Conservation (phyloP, 1,140 invertebrate genomes). For the Notospermus geniculatus region DNA sequence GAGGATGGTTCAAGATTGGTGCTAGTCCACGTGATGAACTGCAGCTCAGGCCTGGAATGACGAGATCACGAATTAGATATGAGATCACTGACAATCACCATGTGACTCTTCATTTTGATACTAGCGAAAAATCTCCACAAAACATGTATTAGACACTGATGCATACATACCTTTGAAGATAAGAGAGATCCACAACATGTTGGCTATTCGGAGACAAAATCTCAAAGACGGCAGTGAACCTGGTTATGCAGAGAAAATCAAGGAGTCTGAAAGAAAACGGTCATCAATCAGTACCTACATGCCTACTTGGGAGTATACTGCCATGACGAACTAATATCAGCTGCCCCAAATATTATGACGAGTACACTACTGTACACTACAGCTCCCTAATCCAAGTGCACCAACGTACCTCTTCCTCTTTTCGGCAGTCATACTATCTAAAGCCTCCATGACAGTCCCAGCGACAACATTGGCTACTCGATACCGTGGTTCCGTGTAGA, state of each 20-base stretch:
- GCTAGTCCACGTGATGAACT: background rate
- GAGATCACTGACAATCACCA: too few species aligned
- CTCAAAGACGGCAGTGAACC: constrained; percentile 57
- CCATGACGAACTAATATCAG: too few species aligned
- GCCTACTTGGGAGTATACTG: too few species aligned
- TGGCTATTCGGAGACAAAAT: constrained; percentile 57
- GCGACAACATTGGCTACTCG: constrained; percentile 52
- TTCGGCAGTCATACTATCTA: constrained; percentile 41
- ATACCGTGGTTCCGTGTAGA: constrained; percentile 54
- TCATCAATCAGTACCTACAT: background rate
- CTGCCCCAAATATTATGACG: too few species aligned
- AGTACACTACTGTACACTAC: too few species aligned
- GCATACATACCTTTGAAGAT: constrained; percentile 39
- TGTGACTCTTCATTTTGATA: too few species aligned
- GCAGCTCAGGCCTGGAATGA: too few species aligned
- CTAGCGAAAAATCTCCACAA: too few species aligned
- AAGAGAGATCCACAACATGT: constrained; percentile 57
- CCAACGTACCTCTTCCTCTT: constrained; percentile 20
- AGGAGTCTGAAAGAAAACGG: constrained; percentile 31
- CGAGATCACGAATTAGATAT: too few species aligned
- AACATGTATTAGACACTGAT: too few species aligned
- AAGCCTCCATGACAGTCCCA: constrained; percentile 41
- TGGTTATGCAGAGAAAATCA: constrained; percentile 39
- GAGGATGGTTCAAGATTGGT: background rate
- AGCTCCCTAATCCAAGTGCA: too few species aligned